Percentiles rank a stretch among this genome's conserved stretches.
phyloP scores from a whole-genome alignment of 2,113 vertebrate species.

The Gallinago undulata region DNA sequence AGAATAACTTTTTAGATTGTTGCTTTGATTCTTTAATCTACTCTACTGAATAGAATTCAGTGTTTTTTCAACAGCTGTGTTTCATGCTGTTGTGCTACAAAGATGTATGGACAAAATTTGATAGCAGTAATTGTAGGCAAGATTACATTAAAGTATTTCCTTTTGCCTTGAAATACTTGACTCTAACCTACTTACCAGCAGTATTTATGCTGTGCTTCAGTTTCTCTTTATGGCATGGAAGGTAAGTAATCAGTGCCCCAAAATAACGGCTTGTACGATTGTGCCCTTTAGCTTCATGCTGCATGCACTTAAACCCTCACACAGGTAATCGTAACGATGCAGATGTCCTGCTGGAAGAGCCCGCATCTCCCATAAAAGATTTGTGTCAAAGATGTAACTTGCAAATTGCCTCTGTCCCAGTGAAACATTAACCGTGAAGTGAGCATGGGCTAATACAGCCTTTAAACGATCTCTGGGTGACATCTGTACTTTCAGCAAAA shows the following conservation, averaged over 20 bases:
- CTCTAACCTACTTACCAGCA: neutral
- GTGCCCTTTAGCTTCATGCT: neutral
- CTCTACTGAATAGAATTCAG: neutral
- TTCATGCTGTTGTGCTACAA: neutral
- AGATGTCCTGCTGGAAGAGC: neutral
- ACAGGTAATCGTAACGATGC: neutral
- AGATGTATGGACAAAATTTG: neutral
- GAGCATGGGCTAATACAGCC: neutral
- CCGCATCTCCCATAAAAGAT: neutral
- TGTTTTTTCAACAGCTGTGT: neutral
- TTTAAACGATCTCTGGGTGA: neutral
- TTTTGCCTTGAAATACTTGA: neutral
- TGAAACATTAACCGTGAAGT: conserved; percentile 28
- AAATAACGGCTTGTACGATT: neutral
- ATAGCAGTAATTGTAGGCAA: neutral
- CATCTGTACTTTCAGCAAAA: conserved; percentile 1
- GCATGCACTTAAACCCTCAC: neutral
- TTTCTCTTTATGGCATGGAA: neutral
- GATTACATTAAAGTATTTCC: neutral
- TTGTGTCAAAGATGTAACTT: neutral
- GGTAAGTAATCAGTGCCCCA: neutral
- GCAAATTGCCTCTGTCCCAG: neutral
- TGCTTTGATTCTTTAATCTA: neutral
- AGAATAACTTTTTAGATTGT: neutral
- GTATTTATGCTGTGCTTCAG: neutral